Percentiles rank a stretch among this genome's conserved stretches.
Evolutionary conservation across 2,113 vertebrate genomes (phyloP).

Genomic region (Pseudorectes ferrugineus): DNA sequence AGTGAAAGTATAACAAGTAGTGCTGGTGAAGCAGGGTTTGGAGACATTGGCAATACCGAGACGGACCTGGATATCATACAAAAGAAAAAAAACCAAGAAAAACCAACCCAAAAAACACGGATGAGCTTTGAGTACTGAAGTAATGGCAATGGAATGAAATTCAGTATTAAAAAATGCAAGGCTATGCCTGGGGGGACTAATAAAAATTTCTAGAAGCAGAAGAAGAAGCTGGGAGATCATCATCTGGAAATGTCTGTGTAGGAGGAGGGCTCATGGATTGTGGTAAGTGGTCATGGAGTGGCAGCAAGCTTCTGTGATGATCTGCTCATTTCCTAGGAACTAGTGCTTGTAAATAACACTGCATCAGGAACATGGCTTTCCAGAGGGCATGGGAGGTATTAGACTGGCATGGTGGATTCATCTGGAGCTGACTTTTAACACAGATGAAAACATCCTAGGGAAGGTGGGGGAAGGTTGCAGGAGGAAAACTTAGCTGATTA

Average conservation of each 20-base stretch:
- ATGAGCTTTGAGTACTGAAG: slow-evolving; percentile 31
- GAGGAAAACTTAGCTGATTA: background rate
- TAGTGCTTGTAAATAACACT: background rate
- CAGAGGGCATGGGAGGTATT: background rate
- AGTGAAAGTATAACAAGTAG: background rate
- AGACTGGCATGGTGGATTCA: background rate
- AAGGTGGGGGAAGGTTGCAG: background rate
- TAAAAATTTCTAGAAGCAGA: slow-evolving; percentile 34
- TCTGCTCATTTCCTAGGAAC: background rate
- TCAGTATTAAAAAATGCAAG: slow-evolving; percentile 47
- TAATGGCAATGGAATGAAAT: slow-evolving; percentile 51
- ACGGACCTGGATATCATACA: background rate
- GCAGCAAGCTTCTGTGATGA: background rate
- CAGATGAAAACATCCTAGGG: background rate
- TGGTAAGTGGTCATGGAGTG: background rate
- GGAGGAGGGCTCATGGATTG: background rate
- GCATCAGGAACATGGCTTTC: background rate
- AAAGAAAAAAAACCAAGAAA: background rate
- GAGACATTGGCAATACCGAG: background rate
- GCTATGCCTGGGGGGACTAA: slow-evolving; percentile 23
- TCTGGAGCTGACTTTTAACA: background rate
- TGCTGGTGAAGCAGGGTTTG: background rate
- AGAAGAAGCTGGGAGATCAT: background rate
- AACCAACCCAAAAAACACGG: background rate
- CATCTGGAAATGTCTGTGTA: background rate